These are phyloP conservation scores for Thereva nobilitata DNA, from an alignment of 2,888 invertebrate species.

Conservation along the genomic window DNA sequence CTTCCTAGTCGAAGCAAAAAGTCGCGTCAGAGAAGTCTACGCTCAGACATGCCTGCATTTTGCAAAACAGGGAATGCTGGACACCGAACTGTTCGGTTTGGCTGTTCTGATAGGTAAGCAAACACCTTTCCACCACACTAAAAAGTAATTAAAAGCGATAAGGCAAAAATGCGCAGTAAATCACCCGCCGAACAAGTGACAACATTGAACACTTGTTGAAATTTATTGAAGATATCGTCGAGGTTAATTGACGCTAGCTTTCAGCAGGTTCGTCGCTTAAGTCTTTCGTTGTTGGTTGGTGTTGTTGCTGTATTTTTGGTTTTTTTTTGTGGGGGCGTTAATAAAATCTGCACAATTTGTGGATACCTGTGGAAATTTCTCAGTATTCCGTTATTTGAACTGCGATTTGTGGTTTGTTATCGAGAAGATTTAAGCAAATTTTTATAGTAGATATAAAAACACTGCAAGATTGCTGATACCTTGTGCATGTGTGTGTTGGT, in stretches of 20 bases:
- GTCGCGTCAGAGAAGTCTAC: slow-evolving; percentile 79
- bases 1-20: slow-evolving; percentile 72
- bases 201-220: too few relatives aligned
- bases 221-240: too few relatives aligned
- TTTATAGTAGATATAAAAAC: slow-evolving; percentile 19
- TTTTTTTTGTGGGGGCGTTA: slow-evolving; percentile 4
- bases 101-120: slow-evolving; percentile 78
- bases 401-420: slow-evolving; percentile 12
- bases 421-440: slow-evolving; percentile 28
- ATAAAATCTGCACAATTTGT: not conserved
- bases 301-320: slow-evolving; percentile 27
- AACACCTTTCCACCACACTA: too few relatives aligned
- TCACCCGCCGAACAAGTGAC: too few relatives aligned
- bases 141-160: too few relatives aligned
- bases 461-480: slow-evolving; percentile 15
- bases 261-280: slow-evolving; percentile 41
- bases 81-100: slow-evolving; percentile 81
- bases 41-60: slow-evolving; percentile 80
- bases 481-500: not conserved
- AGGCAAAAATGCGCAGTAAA: too few relatives aligned
- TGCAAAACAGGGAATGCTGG: slow-evolving; percentile 77
- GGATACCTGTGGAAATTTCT: too few relatives aligned
- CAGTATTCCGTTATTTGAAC: slow-evolving; percentile 21
- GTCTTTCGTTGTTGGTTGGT: slow-evolving; percentile 42
- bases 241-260: slow-evolving; percentile 35